Conservation (phyloP, 2,888 invertebrate genomes). For the Quadroppia sp. region DNA sequence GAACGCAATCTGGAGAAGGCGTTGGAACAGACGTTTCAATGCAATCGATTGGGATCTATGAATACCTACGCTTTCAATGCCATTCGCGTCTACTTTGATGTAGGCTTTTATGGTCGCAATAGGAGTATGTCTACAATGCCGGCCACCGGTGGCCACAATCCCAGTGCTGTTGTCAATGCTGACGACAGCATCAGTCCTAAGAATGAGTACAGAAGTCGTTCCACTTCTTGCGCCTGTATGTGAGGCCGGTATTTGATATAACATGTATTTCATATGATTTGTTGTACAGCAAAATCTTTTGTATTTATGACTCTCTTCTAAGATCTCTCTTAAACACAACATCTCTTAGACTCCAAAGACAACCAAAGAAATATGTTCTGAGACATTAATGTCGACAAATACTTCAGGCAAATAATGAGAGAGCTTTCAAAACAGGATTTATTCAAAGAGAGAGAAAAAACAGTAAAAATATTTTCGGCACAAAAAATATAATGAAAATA, state of each 20-base stretch:
- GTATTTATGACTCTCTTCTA: no score
- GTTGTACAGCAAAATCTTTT: not conserved
- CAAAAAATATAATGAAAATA: no score
- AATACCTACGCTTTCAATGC: constrained; percentile 42
- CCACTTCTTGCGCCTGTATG: constrained; percentile 30
- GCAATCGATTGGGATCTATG: constrained; percentile 43
- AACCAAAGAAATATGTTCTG: no score
- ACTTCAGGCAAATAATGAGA: no score
- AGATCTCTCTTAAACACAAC: no score
- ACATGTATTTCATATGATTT: not conserved
- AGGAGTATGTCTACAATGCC: constrained; percentile 33
- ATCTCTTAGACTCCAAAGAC: no score
- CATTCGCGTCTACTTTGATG: constrained; percentile 39
- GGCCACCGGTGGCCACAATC: not conserved
- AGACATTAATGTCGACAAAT: no score
- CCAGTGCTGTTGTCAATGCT: not conserved
- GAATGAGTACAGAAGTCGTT: constrained; percentile 22
- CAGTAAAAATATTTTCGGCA: no score
- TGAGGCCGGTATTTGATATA: not conserved
- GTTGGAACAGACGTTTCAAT: constrained; percentile 41
- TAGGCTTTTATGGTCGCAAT: constrained; percentile 23
- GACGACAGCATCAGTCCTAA: constrained; percentile 8
- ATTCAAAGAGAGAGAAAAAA: no score
- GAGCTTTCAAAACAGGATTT: no score
- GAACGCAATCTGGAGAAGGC: constrained; percentile 31